Base-by-base conservation (phyloP, 2,888 invertebrate genomes). In the Bombylius major region DNA sequence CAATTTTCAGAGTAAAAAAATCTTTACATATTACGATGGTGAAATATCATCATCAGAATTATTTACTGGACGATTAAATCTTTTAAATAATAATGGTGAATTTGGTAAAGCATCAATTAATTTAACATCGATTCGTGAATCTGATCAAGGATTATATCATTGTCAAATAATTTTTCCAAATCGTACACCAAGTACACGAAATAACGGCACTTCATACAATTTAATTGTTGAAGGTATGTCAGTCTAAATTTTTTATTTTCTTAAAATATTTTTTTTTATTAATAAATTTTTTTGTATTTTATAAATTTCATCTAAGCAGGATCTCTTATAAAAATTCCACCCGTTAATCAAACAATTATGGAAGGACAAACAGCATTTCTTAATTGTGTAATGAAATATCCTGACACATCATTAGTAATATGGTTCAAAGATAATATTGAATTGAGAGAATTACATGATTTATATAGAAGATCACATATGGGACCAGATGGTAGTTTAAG, bases 61-160 rank as follows among this genome's bases (percentile, higher is more conserved):
- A 11, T 89, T 85, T 69, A 79, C 77, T 14, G 89, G 88, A 36
- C 81, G 92, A 60, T 80, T 90, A 63, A 80, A 80, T 60, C 77
- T 86, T 54, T 75, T 88, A 53, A 78, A 76, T 56, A 77, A 71
- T 61, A 71, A 75, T 59, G 68, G 69, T 47, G 72, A 74, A 14
- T 78, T 78, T 52, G 82, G 82, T 59, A 77, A 79, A 58, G 85
- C 84, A 31, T 78, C 79, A 63, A 82, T 92, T 65, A 92, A 93
- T 77, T 78, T 95, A 62, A 90, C 88, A 56, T 83, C 88, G 63
- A 89, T 94, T 65, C 80, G 89, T 61, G 91, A 91, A 74, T 82
- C 87, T 53, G 95, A 95, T 75, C 85, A 87, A 67, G 95, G 94
- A 63, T 89, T 90, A 82, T 95, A 90, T 76, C 89, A 91, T 76